Base-by-base conservation (phyloP, 1,140 invertebrate species). In the Dendrolimus punctatus region DNA sequence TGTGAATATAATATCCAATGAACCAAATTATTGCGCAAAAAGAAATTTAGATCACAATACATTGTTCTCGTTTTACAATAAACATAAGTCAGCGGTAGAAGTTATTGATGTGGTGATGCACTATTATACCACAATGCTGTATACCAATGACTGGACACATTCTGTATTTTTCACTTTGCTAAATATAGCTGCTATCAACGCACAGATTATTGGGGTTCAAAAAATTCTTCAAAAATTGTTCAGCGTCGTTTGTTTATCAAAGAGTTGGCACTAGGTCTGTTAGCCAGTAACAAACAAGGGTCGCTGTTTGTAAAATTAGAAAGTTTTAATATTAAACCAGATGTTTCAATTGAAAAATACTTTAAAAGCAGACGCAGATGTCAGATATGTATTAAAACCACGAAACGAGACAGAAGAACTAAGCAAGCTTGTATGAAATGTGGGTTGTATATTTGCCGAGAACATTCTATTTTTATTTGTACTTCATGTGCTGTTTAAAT, bases 131-230 rank as follows among this genome's bases (percentile, higher is more conserved):
- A 84, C 83, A 6, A 72, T 78, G 64, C 74, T 87, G 46, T 71
- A 83, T 47, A 84, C 83, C 48, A 80, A 84, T 60, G 80, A 88
- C 66, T 90, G 89, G 89, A 80, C 86, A 5, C 61, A 88, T 6
- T 82, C 85, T 6, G 59, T 90, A 45, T 90, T 90, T 65, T 89
- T 84, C 52, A 79, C 80, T 41, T 58, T 89, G 8, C 58, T 90
- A 7, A 87, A 90, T 63, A 82, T 90, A 61, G 85, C 87, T n/a
- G 73, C 86, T 6, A 71, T 89, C 0, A 89, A 88, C 62, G 76
- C 86, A 48, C 81, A 87, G 71, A 77, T 89, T 3, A 61, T 87
- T 87, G 82, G 80, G 64, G 60, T 63, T 72, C 67, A 44, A 64
- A 68, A 51, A 78, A 71, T 59, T 49, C 49, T 46, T 62, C 58